These are phyloP conservation scores for Calliscelio sp. DNA, from an alignment of 2,888 invertebrate species.

Conservation along the genomic window DNA sequence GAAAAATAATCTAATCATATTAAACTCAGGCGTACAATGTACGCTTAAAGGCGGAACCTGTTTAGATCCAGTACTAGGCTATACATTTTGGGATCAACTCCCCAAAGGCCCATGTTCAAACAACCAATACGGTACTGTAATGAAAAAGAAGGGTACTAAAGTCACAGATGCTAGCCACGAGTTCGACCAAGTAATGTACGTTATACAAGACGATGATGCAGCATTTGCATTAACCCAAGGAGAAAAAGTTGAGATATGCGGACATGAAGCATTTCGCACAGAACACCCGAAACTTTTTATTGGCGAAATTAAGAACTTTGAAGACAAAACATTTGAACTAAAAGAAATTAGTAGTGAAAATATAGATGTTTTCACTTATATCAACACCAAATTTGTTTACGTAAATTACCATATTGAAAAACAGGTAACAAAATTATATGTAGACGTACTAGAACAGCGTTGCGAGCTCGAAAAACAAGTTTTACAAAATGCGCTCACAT, in stretches of 20 bases:
- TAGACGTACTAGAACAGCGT: not conserved
- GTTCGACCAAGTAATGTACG: not conserved
- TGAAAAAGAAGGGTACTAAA: not conserved
- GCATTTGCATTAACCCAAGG: not conserved
- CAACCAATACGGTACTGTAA: not conserved
- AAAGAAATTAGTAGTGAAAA: not conserved
- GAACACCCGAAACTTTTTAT: slow-evolving; percentile 23
- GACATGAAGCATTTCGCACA: not conserved
- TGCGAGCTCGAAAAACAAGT: slow-evolving; percentile 4
- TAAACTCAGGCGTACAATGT: slow-evolving; percentile 1
- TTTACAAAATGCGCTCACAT: slow-evolving; percentile 2
- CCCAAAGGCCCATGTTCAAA: not conserved
- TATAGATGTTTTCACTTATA: not conserved
- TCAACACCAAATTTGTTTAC: slow-evolving; percentile 7
- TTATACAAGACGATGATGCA: not conserved
- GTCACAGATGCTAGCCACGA: not conserved
- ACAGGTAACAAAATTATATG: not conserved
- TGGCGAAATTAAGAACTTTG: not conserved
- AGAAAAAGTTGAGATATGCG: not conserved
- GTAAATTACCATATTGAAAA: not conserved
- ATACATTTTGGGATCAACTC: slow-evolving; percentile 3
- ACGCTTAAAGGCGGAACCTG: not conserved
- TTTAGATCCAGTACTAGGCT: not conserved
- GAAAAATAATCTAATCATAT: not conserved
- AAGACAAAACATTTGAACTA: not conserved